Base-by-base conservation (phyloP, 2,888 invertebrate species). In the Scelioninae gen. 1 region DNA sequence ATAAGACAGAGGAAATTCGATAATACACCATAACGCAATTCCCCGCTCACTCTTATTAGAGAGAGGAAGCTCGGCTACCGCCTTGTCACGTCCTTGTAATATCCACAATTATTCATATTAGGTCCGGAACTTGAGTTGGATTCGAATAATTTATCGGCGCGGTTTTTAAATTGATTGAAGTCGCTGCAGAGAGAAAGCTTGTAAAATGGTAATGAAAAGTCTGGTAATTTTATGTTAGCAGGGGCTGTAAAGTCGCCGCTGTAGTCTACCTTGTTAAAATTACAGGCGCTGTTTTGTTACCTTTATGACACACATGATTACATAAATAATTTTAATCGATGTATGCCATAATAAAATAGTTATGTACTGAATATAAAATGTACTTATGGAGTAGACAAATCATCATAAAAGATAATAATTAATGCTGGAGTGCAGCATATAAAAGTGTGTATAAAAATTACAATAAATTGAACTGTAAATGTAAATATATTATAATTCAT, bases 1-100 rank as follows among this genome's bases (percentile, higher is more conserved):
- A 65, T 74, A 82, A 77, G 77, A 82, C 82, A 74, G 77, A 72
- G 55, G 75, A 76, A 75, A 76, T 58, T 72, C 66, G 82, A 82
- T 82, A 77, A 74, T 77, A 56, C 72, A 77, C 62, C 68, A 68
- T 72, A 80, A 80, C 66, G 62, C 53, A 60, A 68, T 80, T 74
- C 79, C 47, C 40, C 55, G 63, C 29, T 51, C 16, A 34, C 45
- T 65, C 43, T 66, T 66, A 51, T 66, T 60, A 43, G 75, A 60
- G 23, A 55, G 32, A 15, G 40, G 1, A 34, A 15, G 15, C 13
- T 7, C 34, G n/a, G n/a, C n/a, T n/a, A n/a, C 34, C 51, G 49
- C 38, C 45, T 16, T 47, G 75, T 49, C 53, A 16, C 69, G 63
- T 45, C 34, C 23, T 34, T 23, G 51, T 53, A 68, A 68, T 76